Evolutionary conservation across 64 coral and sea anemone genomes (phyloP).

Genomic region (Astreopora myriophthalma): DNA sequence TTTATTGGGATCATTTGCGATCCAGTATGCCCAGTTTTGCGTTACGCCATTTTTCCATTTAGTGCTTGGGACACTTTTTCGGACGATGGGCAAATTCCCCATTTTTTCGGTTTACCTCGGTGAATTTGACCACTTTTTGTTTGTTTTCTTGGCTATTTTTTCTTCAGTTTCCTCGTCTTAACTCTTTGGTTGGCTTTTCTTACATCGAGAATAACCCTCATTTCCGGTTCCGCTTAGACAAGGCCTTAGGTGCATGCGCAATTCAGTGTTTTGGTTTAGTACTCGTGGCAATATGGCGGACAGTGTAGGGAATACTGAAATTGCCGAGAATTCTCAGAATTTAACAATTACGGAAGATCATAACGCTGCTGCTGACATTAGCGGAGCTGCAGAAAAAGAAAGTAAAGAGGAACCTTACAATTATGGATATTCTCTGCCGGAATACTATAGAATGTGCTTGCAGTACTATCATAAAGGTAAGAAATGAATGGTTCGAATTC

Average conservation of each 20-base stretch:
- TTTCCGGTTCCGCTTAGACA: not conserved
- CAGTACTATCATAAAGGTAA: conserved; percentile 97
- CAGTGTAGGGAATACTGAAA: conserved; percentile 32
- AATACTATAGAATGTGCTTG: conserved; percentile 96
- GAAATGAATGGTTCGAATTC: not conserved
- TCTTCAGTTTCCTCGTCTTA: no score
- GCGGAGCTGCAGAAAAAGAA: not conserved
- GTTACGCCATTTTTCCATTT: no score
- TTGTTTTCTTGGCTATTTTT: no score
- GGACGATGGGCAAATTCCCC: no score
- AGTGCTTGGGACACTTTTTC: no score
- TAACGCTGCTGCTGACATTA: conserved; percentile 7
- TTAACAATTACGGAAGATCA: conserved; percentile 94
- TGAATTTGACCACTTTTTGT: no score
- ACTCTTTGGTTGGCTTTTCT: no score
- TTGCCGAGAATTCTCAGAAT: conserved; percentile 67
- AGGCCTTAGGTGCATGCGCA: not conserved
- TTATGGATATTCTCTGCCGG: conserved; percentile 79
- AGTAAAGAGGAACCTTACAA: conserved; percentile 75
- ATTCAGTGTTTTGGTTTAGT: conserved; percentile 20
- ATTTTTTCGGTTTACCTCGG: no score
- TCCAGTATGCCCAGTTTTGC: no score
- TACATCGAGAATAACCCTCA: no score
- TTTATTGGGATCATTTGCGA: no score
- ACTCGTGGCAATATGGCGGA: conserved; percentile 99